Evolutionary conservation across 1,140 invertebrate species (phyloP), one percentile per base, ranked within the genome.

Genomic region (Cydia pomonella): DNA sequence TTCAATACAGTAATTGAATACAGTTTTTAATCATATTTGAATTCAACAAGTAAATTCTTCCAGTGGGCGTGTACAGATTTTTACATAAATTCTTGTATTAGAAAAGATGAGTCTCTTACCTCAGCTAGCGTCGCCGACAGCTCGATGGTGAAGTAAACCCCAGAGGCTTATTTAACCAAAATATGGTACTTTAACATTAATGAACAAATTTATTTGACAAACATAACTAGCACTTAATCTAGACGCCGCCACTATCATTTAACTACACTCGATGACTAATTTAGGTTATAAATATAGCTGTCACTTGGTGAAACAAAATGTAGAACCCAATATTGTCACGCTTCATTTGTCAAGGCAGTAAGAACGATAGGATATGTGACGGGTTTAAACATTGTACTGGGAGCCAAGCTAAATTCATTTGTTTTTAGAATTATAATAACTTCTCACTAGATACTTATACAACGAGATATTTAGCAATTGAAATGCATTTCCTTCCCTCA

Each of bases 201-300:
- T 6, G 10, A 69, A 18, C 33, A 23, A 23, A 59, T 23, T 29
- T 66, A 66, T 69, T 69, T 69, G 16, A 38, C 64, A 33, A 69
- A 38, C 64, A 69, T 69, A 69, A 69, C 64, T 69, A 69, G n/a
- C 29, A 69, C 27, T 33, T 33, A 29, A 18, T 69, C 64, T 3
- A 18, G 29, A 41, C 64, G 18, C 64, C 64, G 64, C 33, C 33
- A 69, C 29, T 69, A 16, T 69, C 64, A 69, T 38, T 69, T 69
- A 85, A 79, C 82, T 81, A 73, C 69, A 79, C 75, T 84, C 71
- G 83, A 79, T 87, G 84, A 89, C 84, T 87, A 87, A 84, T 85
- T 85, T 88, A 88, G 87, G 88, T 90, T 89, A 90, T 87, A 86
- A 87, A 88, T 84, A 88, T 89, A 87, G 85, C 81, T 83, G 78